Percentiles rank a stretch among this genome's conserved stretches.
Evolutionary conservation across 2,113 vertebrate species (phyloP).

Genomic region (Neodontobutis hainanensis): DNA sequence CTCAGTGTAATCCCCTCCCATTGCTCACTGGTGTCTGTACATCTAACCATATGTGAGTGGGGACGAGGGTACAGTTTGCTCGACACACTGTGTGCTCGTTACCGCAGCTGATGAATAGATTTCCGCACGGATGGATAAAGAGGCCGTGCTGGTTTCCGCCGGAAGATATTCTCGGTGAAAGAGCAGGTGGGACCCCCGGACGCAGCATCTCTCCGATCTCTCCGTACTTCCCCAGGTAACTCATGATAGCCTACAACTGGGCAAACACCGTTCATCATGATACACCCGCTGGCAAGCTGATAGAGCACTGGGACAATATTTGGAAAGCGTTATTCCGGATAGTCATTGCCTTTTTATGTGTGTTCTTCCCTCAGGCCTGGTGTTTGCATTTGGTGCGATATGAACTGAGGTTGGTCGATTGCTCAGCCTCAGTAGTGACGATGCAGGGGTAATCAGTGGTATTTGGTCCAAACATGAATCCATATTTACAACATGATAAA

Average conservation of each 20-base stretch:
- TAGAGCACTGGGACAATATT: constrained; percentile 63
- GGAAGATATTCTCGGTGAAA: constrained; percentile 54
- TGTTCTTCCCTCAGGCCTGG: constrained; percentile 4
- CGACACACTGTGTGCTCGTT: constrained; percentile 53
- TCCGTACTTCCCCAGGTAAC: constrained; percentile 57
- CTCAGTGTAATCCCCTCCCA: constrained; percentile 6
- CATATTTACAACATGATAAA: constrained; percentile 3
- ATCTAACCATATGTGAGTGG: neutral
- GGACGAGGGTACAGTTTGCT: constrained; percentile 15
- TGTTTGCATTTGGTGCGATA: constrained; percentile 15
- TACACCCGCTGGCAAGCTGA: constrained; percentile 49
- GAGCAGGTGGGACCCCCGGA: constrained; percentile 57
- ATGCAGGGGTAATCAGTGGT: neutral
- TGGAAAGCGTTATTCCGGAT: constrained; percentile 49
- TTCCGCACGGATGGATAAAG: constrained; percentile 47
- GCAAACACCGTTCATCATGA: constrained; percentile 65
- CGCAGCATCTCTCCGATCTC: constrained; percentile 29
- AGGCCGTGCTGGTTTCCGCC: constrained; percentile 36
- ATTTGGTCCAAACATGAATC: neutral
- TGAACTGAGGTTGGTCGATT: constrained; percentile 14
- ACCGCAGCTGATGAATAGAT: constrained; percentile 71
- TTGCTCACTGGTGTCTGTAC: neutral
- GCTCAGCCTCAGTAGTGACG: constrained; percentile 3
- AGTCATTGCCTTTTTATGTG: constrained; percentile 12
- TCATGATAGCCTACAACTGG: constrained; percentile 54